phyloP scores from a whole-genome alignment of 1,140 invertebrate genomes.

The Pissodes strobi region DNA sequence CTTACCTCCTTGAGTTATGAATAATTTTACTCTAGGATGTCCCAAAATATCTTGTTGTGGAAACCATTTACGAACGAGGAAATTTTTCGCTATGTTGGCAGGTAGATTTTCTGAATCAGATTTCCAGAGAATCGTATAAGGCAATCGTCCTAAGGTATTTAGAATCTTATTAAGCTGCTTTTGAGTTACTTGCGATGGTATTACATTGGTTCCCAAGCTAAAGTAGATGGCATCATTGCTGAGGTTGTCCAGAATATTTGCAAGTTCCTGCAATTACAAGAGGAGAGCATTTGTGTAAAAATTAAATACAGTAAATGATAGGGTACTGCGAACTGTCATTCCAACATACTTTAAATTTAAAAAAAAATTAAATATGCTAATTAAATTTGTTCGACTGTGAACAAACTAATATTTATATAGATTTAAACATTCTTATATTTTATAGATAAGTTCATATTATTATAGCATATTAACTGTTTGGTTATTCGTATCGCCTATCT shows the following conservation, averaged over 20 bases:
- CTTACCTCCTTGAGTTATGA: slow-evolving; percentile 59
- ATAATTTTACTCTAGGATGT: slow-evolving; percentile 57
- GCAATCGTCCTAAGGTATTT: slow-evolving; percentile 57
- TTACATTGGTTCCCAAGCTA: slow-evolving; percentile 61
- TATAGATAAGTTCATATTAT: too few relatives aligned
- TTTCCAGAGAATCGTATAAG: slow-evolving; percentile 63
- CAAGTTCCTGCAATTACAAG: slow-evolving; percentile 51
- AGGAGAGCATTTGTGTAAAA: too few relatives aligned
- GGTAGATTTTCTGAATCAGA: slow-evolving; percentile 60
- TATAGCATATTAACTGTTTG: too few relatives aligned
- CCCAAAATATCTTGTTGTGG: slow-evolving; percentile 69
- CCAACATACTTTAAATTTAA: too few relatives aligned
- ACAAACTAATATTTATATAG: too few relatives aligned
- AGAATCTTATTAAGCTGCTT: slow-evolving; percentile 59
- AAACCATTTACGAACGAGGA: slow-evolving; percentile 68
- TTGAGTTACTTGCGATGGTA: slow-evolving; percentile 59
- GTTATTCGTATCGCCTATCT: too few relatives aligned
- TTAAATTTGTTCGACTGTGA: too few relatives aligned
- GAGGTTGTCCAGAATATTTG: slow-evolving; percentile 55
- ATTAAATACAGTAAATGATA: neutral
- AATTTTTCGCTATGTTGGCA: slow-evolving; percentile 61
- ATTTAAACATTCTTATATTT: too few relatives aligned
- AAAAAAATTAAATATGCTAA: too few relatives aligned
- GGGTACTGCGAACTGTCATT: neutral
- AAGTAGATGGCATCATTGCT: slow-evolving; percentile 63